Evolutionary conservation across 2,797 vertebrate species (phyloP).

Genomic region (Poeciliopsis infans): DNA sequence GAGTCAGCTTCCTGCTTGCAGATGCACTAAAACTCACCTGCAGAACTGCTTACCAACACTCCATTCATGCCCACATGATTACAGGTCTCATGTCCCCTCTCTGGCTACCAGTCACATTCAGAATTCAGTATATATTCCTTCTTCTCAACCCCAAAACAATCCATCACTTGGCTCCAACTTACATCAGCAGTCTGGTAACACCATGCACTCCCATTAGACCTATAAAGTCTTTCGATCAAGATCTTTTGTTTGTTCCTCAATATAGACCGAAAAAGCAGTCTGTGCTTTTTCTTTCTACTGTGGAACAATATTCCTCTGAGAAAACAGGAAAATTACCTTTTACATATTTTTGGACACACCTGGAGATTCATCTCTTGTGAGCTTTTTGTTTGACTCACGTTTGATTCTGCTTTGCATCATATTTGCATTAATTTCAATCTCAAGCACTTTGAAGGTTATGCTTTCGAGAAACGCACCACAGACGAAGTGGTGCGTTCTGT

Average conservation of each 20-base stretch:
- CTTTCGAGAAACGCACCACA: background rate
- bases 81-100: background rate
- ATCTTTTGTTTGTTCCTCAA: background rate
- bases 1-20: background rate
- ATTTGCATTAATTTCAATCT: background rate
- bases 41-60: background rate
- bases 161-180: background rate
- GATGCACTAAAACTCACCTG: background rate
- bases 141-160: background rate
- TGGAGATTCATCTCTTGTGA: background rate
- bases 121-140: background rate
- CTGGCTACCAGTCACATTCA: background rate
- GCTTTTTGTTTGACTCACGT: background rate
- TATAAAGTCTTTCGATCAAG: background rate
- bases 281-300: background rate
- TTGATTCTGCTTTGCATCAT: background rate
- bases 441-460: conserved; percentile 1
- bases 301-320: background rate
- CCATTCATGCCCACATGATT: background rate
- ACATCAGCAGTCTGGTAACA: background rate
- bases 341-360: background rate
- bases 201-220: background rate
- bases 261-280: background rate
- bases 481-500: conserved; percentile 3
- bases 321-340: background rate